A percentile compares a stretch with the other conserved stretches of the same genome.
Evolutionary conservation across 1,140 invertebrate genomes (phyloP).

Genomic region (Aphelenchoides avenae): DNA sequence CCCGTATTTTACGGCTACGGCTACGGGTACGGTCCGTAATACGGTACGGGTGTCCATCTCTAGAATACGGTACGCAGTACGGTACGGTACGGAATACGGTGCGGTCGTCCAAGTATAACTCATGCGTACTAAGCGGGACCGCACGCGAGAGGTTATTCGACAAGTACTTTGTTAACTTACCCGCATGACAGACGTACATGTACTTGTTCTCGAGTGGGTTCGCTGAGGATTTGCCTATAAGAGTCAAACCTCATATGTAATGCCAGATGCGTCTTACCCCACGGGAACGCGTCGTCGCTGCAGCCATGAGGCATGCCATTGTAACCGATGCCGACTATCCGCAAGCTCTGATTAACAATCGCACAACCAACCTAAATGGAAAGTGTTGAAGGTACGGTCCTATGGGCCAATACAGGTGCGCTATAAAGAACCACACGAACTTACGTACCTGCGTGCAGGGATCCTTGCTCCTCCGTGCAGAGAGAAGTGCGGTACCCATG

Average conservation of each 20-base stretch:
- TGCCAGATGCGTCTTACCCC: slow-evolving; percentile 67
- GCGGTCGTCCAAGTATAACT: too few relatives aligned
- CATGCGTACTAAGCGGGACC: too few relatives aligned
- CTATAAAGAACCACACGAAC: not conserved
- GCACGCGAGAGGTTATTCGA: too few relatives aligned
- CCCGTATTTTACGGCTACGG: too few relatives aligned
- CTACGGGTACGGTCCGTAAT: too few relatives aligned
- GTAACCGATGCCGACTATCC: slow-evolving; percentile 86
- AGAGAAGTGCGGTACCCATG: slow-evolving; percentile 77
- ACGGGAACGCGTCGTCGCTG: slow-evolving; percentile 80
- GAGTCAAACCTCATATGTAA: not conserved
- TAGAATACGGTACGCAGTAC: too few relatives aligned
- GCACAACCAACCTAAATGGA: slow-evolving; percentile 76
- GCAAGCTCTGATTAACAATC: slow-evolving; percentile 80
- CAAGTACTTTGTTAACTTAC: too few relatives aligned
- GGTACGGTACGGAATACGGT: too few relatives aligned
- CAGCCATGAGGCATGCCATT: slow-evolving; percentile 91
- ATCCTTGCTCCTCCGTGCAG: slow-evolving; percentile 86
- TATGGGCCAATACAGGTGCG: not conserved
- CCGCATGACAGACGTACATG: slow-evolving; percentile 83
- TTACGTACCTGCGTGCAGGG: slow-evolving; percentile 71
- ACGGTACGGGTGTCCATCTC: too few relatives aligned
- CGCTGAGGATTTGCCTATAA: not conserved
- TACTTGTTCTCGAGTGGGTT: slow-evolving; percentile 36
- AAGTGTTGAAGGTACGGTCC: not conserved